Base-by-base conservation (phyloP, 2,797 vertebrate genomes). In the Staurois parvus region DNA sequence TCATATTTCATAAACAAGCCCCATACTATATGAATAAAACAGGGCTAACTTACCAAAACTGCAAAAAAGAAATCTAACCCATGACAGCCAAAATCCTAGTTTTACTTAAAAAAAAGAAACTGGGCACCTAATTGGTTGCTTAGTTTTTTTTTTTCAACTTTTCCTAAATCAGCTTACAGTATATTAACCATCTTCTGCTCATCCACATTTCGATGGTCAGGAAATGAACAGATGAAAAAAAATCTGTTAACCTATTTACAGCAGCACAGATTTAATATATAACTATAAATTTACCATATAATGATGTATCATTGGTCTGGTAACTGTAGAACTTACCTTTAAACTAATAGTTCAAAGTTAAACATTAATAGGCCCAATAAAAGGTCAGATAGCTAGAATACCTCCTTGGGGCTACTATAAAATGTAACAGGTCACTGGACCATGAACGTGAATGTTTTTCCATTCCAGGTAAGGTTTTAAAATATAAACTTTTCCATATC, bases 311-410 rank as follows among this genome's bases (percentile, higher is more conserved):
- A 59, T 24, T 59, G 52, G 19, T 24, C 6, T 59, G 4, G 52
- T 8, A 59, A 24, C 52, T 24, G 52, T 59, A 12, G 1, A 7
- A n/a, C n/a, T 21, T 59, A 59, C 9, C 8, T 19, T 48, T 48
- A 59, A 59, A 59, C 48, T 52, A 17, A 45, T 21, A 8, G 52
- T 8, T 24, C 15, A 28, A 29, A 66, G 69, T 62, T 29, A 80
- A 81, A 81, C 69, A 81, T 81, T 81, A 81, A 81, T 81, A 62
- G 69, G n/a, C 73, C 26, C 79, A 72, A 72, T 81, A 72, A 72
- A 72, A 59, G 69, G 32, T 81, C 26, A 72, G 17, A 62, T 72
- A 72, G 34, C 30, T 62, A 19, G 59, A 81, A 59, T 62, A 64
- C 42, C 48, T 68, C 30, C 26, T 29, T 37, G 48, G 52, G 79